A percentile compares a stretch with the other conserved stretches of the same genome.
These are phyloP conservation scores for Sphyrna mokarran DNA, from an alignment of 2,113 vertebrate genomes.

Conservation along the genomic window DNA sequence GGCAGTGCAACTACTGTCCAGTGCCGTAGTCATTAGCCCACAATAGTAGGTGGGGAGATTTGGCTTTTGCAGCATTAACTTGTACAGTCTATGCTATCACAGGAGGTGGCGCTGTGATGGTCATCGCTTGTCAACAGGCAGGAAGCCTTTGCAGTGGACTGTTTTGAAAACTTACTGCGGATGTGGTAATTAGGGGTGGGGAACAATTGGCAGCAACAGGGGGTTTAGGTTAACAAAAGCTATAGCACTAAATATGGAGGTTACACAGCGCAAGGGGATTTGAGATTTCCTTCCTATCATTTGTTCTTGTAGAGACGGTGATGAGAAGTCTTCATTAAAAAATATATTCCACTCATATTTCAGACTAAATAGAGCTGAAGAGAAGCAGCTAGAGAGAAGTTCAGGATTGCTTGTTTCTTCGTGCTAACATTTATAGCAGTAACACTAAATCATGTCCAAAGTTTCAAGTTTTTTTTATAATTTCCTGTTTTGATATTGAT, in stretches of 20 bases:
- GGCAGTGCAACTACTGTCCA: not conserved
- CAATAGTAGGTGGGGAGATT: not conserved
- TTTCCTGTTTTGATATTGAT: constrained; percentile 24
- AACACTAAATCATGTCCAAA: not conserved
- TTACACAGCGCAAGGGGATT: constrained; percentile 64
- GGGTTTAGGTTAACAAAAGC: constrained; percentile 80
- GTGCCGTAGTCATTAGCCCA: not conserved
- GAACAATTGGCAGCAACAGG: constrained; percentile 65
- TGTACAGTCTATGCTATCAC: constrained; percentile 25
- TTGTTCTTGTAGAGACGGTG: constrained; percentile 69
- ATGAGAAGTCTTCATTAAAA: constrained; percentile 20
- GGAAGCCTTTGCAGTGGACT: constrained; percentile 46
- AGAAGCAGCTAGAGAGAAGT: not conserved
- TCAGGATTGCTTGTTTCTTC: not conserved
- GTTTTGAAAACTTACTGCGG: constrained; percentile 66
- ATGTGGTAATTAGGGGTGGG: constrained; percentile 81
- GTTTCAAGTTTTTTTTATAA: not conserved
- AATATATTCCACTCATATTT: not conserved
- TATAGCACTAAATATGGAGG: constrained; percentile 72
- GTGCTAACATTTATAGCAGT: not conserved
- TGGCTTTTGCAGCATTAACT: not conserved
- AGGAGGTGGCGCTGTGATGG: constrained; percentile 39
- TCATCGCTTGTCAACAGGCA: constrained; percentile 46
- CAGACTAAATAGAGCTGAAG: not conserved
- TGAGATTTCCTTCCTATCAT: constrained; percentile 83